Evolutionary conservation across 2,797 vertebrate species (phyloP).

Genomic region (Falco biarmicus): DNA sequence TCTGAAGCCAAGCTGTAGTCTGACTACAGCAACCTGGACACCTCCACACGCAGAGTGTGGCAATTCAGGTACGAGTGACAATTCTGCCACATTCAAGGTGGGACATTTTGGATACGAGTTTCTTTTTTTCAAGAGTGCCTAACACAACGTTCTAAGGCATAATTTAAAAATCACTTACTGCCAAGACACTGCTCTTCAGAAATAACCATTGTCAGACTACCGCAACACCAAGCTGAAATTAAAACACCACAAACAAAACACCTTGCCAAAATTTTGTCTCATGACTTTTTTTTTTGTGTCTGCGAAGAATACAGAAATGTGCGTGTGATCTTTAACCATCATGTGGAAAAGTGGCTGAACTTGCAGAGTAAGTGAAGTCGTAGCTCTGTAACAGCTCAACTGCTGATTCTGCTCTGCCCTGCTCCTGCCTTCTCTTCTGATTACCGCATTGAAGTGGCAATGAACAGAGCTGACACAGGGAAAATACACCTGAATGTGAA

Average conservation of each 20-base stretch:
- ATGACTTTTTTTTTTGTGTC: background rate
- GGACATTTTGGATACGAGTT: accelerated
- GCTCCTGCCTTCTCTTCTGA: background rate
- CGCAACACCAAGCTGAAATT: background rate
- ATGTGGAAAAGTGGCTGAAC: background rate
- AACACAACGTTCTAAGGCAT: background rate
- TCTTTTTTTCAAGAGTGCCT: background rate
- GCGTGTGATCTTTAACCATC: background rate
- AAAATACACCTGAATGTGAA: background rate
- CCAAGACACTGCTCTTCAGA: background rate
- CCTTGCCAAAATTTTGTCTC: background rate
- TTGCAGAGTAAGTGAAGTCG: background rate
- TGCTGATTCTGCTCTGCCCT: background rate
- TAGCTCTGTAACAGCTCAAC: background rate
- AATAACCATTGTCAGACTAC: background rate
- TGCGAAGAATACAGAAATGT: background rate
- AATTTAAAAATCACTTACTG: background rate
- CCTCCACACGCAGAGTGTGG: background rate
- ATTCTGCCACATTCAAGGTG: background rate
- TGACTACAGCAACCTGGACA: background rate
- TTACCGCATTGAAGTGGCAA: background rate
- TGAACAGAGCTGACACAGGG: background rate
- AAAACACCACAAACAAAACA: background rate
- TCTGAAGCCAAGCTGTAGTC: background rate
- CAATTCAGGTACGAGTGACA: background rate